These are phyloP conservation scores for Silurus glanis DNA, from an alignment of 2,113 vertebrate species.

Conservation along the genomic window DNA sequence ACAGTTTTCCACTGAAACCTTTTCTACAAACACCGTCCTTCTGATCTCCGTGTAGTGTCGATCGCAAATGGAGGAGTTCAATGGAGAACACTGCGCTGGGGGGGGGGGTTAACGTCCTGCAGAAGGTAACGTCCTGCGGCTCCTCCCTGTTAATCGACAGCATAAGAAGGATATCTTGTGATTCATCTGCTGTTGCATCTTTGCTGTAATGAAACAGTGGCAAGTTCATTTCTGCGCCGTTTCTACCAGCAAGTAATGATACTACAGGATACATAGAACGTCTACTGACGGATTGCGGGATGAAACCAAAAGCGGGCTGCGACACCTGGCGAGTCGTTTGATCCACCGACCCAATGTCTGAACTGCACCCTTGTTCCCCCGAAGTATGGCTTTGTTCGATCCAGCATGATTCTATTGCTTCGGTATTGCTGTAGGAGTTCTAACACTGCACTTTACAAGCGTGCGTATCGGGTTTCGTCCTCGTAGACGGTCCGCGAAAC, in stretches of 20 bases:
- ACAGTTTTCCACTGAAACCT: constrained; percentile 47
- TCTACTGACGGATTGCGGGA: constrained; percentile 4
- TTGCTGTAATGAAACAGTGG: background rate
- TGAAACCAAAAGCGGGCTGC: background rate
- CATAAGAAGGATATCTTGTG: background rate
- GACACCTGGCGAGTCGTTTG: background rate
- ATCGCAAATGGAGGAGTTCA: constrained; percentile 35
- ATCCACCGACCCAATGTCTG: constrained; percentile 19
- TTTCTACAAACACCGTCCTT: constrained; percentile 58
- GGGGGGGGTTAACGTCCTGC: constrained; percentile 29
- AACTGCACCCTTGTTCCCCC: constrained; percentile 51
- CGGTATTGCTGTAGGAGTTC: constrained; percentile 69
- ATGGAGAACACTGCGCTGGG: constrained; percentile 31
- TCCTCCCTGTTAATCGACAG: constrained; percentile 17
- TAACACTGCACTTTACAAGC: constrained; percentile 61
- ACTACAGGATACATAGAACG: constrained; percentile 14
- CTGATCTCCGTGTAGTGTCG: constrained; percentile 48
- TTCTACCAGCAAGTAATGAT: constrained; percentile 19
- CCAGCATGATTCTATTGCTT: constrained; percentile 75
- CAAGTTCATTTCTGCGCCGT: background rate
- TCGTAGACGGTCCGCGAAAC: background rate
- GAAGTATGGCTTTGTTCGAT: constrained; percentile 59
- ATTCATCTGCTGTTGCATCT: constrained; percentile 3
- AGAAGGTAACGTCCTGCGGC: constrained; percentile 53
- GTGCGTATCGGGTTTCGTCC: constrained; percentile 56